Percentiles rank a stretch among this genome's conserved stretches.
Evolutionary conservation across 2,113 vertebrate genomes (phyloP).

Genomic region (Uria lomvia): DNA sequence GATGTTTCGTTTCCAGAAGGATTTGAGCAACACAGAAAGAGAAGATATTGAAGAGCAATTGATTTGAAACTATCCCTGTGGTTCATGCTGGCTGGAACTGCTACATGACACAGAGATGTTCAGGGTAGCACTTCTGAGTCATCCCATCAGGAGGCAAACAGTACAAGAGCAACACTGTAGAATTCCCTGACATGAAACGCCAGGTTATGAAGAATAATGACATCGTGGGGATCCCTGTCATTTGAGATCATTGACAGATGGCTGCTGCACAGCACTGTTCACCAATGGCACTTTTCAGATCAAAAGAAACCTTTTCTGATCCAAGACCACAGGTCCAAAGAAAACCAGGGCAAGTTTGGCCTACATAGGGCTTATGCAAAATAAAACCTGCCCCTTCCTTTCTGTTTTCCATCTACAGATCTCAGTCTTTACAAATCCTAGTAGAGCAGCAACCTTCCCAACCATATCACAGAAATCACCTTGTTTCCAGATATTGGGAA

Average conservation of each 20-base stretch:
- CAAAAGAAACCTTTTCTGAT: not conserved
- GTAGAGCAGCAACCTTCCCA: not conserved
- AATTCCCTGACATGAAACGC: not conserved
- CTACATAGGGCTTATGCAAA: not conserved
- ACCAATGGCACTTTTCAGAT: not conserved
- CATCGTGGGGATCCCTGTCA: not conserved
- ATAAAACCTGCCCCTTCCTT: not conserved
- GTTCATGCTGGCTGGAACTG: not conserved
- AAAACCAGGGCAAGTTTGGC: not conserved
- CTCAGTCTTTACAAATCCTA: not conserved
- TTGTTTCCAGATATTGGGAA: not conserved
- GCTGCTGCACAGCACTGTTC: not conserved
- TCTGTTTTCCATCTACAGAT: not conserved
- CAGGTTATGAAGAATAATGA: not conserved
- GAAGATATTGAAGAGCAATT: not conserved
- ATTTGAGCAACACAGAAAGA: not conserved
- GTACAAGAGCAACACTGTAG: not conserved
- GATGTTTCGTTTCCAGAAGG: not conserved
- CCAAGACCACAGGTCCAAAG: not conserved
- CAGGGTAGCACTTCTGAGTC: not conserved
- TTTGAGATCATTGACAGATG: too few relatives aligned
- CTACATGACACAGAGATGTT: rapidly evolving
- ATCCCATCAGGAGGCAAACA: not conserved
- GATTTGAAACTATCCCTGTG: not conserved
- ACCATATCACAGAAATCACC: not conserved